phyloP scores from a whole-genome alignment of 2,888 invertebrate genomes.

The Netelia fuscicornis region DNA sequence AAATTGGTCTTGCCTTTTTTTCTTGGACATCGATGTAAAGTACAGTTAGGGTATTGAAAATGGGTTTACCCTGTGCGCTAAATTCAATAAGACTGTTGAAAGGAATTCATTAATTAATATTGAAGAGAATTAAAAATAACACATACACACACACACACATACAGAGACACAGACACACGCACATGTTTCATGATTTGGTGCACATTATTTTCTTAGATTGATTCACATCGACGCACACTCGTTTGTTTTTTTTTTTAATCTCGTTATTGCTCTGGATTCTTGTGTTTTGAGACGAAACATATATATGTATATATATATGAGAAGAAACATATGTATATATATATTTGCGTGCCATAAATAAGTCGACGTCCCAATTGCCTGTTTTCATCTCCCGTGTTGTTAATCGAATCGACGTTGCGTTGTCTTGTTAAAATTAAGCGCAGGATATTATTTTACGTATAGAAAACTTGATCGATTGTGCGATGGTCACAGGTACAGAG shows the following conservation, averaged over 20 bases:
- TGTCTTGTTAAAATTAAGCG: slow-evolving; percentile 21
- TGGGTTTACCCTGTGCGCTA: slow-evolving; percentile 69
- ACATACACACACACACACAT: not conserved
- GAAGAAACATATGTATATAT: too few species aligned
- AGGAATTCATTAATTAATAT: slow-evolving; percentile 4
- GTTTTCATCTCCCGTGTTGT: slow-evolving; percentile 30
- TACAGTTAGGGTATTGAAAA: slow-evolving; percentile 50
- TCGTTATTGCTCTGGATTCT: slow-evolving; percentile 33
- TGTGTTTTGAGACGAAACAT: slow-evolving; percentile 43
- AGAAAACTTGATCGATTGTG: slow-evolving; percentile 39
- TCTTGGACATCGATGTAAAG: slow-evolving; percentile 65
- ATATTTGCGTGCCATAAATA: slow-evolving; percentile 65
- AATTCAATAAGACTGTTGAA: slow-evolving; percentile 66
- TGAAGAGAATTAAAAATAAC: slow-evolving; percentile 5
- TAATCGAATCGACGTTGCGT: slow-evolving; percentile 18
- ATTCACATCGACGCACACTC: slow-evolving; percentile 17
- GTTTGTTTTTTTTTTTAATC: not conserved
- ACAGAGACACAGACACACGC: not conserved
- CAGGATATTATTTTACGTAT: slow-evolving; percentile 21
- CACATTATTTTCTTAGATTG: slow-evolving; percentile 14
- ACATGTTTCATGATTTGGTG: not conserved
- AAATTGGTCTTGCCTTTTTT: slow-evolving; percentile 65
- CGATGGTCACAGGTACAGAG: slow-evolving; percentile 48
- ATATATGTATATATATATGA: too few species aligned
- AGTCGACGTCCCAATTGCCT: slow-evolving; percentile 39